A percentile compares a stretch with the other conserved stretches of the same genome.
phyloP scores from a whole-genome alignment of 1,140 invertebrate species.

The Aporrectodea caliginosa region DNA sequence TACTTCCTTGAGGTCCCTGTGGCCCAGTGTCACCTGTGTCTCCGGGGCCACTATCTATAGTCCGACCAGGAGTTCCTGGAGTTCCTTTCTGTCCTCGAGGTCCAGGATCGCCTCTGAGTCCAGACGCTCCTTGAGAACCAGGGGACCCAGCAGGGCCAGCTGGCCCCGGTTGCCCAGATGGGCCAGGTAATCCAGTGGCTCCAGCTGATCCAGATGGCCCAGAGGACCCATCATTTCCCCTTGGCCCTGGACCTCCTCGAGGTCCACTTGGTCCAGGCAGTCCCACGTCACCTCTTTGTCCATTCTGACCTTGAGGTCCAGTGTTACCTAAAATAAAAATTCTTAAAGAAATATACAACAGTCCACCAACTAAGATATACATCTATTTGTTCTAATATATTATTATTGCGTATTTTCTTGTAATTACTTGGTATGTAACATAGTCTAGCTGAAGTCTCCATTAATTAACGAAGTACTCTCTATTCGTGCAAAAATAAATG shows the following conservation, averaged over 20 bases:
- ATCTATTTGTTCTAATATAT: too few relatives aligned
- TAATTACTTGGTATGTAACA: too few relatives aligned
- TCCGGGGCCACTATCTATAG: neutral
- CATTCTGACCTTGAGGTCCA: neutral
- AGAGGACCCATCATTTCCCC: neutral
- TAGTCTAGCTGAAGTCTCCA: too few relatives aligned
- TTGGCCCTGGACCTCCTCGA: neutral
- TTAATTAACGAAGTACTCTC: too few relatives aligned
- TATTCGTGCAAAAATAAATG: too few relatives aligned
- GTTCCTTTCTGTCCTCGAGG: conserved; percentile 15
- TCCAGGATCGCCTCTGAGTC: conserved; percentile 2
- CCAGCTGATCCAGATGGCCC: neutral
- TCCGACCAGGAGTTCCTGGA: conserved; percentile 9
- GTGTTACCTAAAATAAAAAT: too few relatives aligned
- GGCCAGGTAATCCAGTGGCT: neutral
- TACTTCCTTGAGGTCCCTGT: conserved; percentile 20
- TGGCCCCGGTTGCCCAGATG: neutral
- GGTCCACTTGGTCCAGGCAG: neutral
- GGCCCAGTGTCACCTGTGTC: conserved; percentile 20
- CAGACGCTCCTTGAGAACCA: conserved; percentile 19
- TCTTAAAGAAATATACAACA: too few relatives aligned
- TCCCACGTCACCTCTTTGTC: neutral
- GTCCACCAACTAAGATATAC: too few relatives aligned
- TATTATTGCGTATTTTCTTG: too few relatives aligned
- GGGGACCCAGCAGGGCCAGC: neutral